Evolutionary conservation across 2,113 vertebrate species (phyloP), one percentile per base, ranked within the genome.

Genomic region (Nymphicus hollandicus): DNA sequence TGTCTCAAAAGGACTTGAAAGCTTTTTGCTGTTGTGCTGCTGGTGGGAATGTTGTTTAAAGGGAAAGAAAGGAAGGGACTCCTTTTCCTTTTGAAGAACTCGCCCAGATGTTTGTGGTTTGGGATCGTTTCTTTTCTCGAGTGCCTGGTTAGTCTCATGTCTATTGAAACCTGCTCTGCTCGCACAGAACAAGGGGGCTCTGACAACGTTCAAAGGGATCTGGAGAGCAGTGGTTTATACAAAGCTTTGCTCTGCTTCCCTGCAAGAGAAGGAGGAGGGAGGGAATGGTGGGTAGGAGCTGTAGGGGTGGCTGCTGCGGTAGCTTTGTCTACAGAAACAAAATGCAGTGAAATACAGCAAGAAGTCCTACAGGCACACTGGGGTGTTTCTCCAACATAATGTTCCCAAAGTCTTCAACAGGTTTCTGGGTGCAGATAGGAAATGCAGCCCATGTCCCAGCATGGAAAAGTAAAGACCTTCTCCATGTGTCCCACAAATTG

Each of bases 21-120:
- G 93, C 25, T 49, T 85, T 81, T 53, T 79, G 79, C 69, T 88
- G 56, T 49, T 64, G 43, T 61, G 61, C n/a, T 79, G 33, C 61
- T 91, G 93, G 82, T 88, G 56, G 79, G 66, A 93, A 88, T 76
- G 87, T 43, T 58, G 29, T 33, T 72, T 29, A 6, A 64, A 82
- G 73, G 56, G 20, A 43, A 37, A 50, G 15, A 49, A 68, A 46
- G 64, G 72, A 91, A 93, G 43, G 72, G 58, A 9, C 17, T 87
- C 17, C 28, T 60, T 50, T 66, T 91, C 93, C 41, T 41, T 93
- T 77, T 46, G 60, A 37, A 91, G 53, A 55, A 7, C 52, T 95
- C 15, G 3, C 63, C 63, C 95, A 94, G 94, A 94, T 95, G 89
- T 81, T 81, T 85, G 87, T 73, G 92, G 95, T 84, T 94, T 86